These are phyloP conservation scores for Eptesicus fuscus DNA, from an alignment of 2,113 vertebrate genomes.

Conservation along the genomic window DNA sequence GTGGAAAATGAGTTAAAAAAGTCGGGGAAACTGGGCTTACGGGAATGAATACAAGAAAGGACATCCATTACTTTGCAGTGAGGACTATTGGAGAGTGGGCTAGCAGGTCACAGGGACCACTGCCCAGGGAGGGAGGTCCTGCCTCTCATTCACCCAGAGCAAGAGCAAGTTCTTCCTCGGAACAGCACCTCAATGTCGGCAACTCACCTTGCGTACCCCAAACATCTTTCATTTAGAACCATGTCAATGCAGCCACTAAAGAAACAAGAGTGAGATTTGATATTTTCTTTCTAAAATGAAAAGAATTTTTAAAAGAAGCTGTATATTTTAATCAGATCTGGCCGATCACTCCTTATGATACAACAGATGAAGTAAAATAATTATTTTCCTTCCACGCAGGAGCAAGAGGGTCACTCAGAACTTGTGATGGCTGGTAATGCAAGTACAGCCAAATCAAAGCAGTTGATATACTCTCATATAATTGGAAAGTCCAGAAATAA, in stretches of 20 bases:
- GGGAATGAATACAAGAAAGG: neutral
- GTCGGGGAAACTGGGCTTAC: neutral
- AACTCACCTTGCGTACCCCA: neutral
- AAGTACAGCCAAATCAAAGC: neutral
- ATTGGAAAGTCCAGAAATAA: neutral
- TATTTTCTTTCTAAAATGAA: neutral
- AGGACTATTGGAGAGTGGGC: neutral
- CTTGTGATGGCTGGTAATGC: neutral
- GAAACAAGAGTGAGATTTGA: neutral
- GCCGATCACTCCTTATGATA: neutral
- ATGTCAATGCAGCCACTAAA: neutral
- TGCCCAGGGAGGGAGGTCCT: accelerated
- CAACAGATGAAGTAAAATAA: neutral
- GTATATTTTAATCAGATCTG: neutral
- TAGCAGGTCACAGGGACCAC: neutral
- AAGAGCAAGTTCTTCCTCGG: neutral
- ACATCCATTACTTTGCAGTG: neutral
- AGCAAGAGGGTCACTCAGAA: neutral
- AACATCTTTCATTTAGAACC: neutral
- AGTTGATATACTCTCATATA: neutral
- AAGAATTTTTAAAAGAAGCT: neutral
- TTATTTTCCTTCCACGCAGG: neutral
- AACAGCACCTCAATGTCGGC: neutral
- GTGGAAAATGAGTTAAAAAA: neutral
- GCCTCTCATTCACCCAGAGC: neutral